Percentiles rank a stretch among this genome's conserved stretches.
These are phyloP conservation scores for Cylindroiulus punctatus DNA, from an alignment of 2,888 invertebrate genomes.

Conservation along the genomic window DNA sequence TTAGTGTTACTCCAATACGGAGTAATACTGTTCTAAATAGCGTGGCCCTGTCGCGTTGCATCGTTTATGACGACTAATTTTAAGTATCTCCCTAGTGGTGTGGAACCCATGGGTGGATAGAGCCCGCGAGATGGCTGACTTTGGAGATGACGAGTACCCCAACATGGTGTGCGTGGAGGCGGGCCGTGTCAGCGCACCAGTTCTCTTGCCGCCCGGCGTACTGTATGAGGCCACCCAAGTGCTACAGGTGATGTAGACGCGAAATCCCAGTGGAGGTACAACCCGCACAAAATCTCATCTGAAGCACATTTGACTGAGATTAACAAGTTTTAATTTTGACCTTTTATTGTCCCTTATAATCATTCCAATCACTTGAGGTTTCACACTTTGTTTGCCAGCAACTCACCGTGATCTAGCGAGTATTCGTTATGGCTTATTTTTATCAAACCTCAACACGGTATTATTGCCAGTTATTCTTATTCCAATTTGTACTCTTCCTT, in stretches of 20 bases:
- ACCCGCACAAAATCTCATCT: too few species aligned
- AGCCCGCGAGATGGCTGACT: slow-evolving; percentile 91
- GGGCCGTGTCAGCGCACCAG: slow-evolving; percentile 87
- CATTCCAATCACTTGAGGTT: too few species aligned
- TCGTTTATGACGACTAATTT: neutral
- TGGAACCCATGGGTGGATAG: slow-evolving; percentile 98
- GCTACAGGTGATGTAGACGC: slow-evolving; percentile 75
- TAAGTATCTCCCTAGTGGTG: slow-evolving; percentile 72
- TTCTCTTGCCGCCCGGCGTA: slow-evolving; percentile 86
- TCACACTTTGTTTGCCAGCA: too few species aligned
- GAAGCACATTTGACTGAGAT: too few species aligned
- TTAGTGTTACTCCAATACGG: too few species aligned
- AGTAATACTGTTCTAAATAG: slow-evolving; percentile 61
- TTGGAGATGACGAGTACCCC: slow-evolving; percentile 96
- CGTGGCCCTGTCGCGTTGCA: neutral
- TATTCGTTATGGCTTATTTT: too few species aligned
- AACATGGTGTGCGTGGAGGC: slow-evolving; percentile 97
- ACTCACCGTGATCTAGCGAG: too few species aligned
- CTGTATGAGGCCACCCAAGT: slow-evolving; percentile 93
- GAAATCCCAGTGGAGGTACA: neutral
- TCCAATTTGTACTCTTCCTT: too few species aligned
- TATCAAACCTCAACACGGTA: too few species aligned
- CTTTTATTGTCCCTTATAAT: too few species aligned
- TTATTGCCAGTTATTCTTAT: too few species aligned
- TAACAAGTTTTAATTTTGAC: too few species aligned